Percentiles rank a stretch among this genome's conserved stretches.
Evolutionary conservation across 2,797 vertebrate genomes (phyloP).

Genomic region (Craterocephalus amniculus): DNA sequence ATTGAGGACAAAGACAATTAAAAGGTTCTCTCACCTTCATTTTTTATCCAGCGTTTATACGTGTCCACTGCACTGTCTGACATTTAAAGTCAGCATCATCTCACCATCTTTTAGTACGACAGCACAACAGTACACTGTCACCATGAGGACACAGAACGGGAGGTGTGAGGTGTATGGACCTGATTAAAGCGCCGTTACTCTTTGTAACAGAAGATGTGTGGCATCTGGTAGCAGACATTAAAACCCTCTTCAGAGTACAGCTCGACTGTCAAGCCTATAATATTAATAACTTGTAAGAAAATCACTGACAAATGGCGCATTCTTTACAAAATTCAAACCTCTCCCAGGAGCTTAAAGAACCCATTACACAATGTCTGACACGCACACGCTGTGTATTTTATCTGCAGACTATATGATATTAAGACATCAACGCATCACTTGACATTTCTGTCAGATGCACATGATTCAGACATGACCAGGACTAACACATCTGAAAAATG

Average conservation of each 20-base stretch:
- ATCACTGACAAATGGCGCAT: neutral
- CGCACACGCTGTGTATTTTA: neutral
- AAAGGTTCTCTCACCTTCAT: neutral
- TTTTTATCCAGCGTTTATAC: neutral
- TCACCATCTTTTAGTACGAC: neutral
- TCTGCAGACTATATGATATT: too few species aligned
- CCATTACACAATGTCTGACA: neutral
- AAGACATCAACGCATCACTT: neutral
- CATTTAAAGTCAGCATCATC: slow-evolving; percentile 13
- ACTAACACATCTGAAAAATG: slow-evolving; percentile 6
- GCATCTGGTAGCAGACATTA: slow-evolving; percentile 52
- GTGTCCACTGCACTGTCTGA: neutral
- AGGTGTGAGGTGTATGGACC: slow-evolving; percentile 33
- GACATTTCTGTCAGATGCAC: slow-evolving; percentile 5
- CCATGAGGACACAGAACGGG: slow-evolving; percentile 15
- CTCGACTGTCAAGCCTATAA: slow-evolving; percentile 20
- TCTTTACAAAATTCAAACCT: slow-evolving; percentile 7
- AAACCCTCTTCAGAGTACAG: slow-evolving; percentile 33
- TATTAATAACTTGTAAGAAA: slow-evolving; percentile 4
- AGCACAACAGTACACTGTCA: slow-evolving; percentile 8
- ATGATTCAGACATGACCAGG: neutral
- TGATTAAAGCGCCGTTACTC: slow-evolving; percentile 56
- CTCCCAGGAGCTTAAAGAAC: neutral
- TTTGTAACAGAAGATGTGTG: slow-evolving; percentile 36
- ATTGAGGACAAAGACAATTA: neutral